A percentile compares a stretch with the other conserved stretches of the same genome.
Evolutionary conservation across 2,888 invertebrate species (phyloP).

Genomic region (Carcina quercana): DNA sequence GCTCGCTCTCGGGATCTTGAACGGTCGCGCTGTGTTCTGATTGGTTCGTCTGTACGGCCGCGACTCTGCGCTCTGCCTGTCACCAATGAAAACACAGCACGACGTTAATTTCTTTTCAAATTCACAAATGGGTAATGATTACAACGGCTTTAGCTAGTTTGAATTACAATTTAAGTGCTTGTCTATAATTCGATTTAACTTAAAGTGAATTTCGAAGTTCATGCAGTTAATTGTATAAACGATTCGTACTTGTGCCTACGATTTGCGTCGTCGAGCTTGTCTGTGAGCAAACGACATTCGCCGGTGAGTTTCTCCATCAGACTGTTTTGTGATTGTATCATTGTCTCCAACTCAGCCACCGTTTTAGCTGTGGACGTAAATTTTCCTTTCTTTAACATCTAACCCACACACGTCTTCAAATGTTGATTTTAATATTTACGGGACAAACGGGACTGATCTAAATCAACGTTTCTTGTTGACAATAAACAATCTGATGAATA

Average conservation of each 20-base stretch:
- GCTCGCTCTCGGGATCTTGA: constrained; percentile 55
- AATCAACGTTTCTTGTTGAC: too few relatives aligned
- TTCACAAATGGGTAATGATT: constrained; percentile 60
- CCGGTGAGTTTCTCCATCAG: constrained; percentile 93
- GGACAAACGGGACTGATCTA: too few relatives aligned
- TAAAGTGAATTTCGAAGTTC: constrained; percentile 24
- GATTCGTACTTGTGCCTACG: constrained; percentile 89
- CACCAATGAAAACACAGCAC: constrained; percentile 75
- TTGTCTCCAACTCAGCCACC: constrained; percentile 91
- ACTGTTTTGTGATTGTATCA: constrained; percentile 93
- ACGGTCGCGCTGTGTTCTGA: constrained; percentile 72
- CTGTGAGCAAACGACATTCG: constrained; percentile 91
- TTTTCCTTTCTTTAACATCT: constrained; percentile 59
- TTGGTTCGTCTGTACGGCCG: constrained; percentile 71
- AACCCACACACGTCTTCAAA: too few relatives aligned
- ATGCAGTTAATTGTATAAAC: constrained; percentile 54
- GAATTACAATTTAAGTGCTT: constrained; percentile 5
- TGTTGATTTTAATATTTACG: too few relatives aligned
- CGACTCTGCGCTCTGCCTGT: constrained; percentile 73
- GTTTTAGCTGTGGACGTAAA: constrained; percentile 84
- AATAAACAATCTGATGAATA: constrained; percentile 79
- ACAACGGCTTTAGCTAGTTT: constrained; percentile 25
- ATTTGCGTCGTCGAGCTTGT: constrained; percentile 92
- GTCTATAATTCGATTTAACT: constrained; percentile 1
- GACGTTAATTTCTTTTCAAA: constrained; percentile 52